Conservation (phyloP, 2,797 vertebrate species). For the Heliangelus exortis region DNA sequence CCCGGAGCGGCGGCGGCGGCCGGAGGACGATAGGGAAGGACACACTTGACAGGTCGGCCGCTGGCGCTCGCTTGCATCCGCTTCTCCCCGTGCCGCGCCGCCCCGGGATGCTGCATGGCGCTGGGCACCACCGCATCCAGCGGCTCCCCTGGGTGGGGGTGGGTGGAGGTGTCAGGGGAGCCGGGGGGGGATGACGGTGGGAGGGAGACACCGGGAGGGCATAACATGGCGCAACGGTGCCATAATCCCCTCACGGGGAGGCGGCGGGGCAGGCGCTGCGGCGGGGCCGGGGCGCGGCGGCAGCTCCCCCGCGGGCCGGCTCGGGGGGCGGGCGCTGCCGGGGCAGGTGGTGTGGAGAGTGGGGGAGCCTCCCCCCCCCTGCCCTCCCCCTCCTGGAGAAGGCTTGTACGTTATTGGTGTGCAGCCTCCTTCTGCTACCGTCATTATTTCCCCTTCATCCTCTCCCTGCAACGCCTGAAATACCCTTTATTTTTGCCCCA, state of each 20-base stretch:
- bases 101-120: not conserved
- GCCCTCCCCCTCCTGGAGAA: too few relatives aligned
- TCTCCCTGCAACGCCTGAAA: not conserved
- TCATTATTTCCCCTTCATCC: not conserved
- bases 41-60: constrained; percentile 49
- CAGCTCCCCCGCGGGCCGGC: not conserved
- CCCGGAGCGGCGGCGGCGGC: not conserved
- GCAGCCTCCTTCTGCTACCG: not conserved
- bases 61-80: not conserved
- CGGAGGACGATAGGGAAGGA: constrained; percentile 25
- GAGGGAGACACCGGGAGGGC: not conserved
- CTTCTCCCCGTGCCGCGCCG: not conserved
- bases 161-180: too few relatives aligned
- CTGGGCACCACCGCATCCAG: not conserved
- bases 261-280: constrained; percentile 11
- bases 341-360: not conserved
- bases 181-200: too few relatives aligned
- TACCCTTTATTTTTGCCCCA: not conserved
- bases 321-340: not conserved
- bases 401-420: not conserved
- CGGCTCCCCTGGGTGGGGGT: not conserved
- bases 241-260: constrained; percentile 41
- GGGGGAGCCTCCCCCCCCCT: not conserved
- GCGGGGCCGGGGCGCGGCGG: constrained; percentile 6
- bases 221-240: constrained; percentile 64